Evolutionary conservation across 2,888 invertebrate species (phyloP), one percentile per base, ranked within the genome.

Genomic region (Drosophila sordidapex): DNA sequence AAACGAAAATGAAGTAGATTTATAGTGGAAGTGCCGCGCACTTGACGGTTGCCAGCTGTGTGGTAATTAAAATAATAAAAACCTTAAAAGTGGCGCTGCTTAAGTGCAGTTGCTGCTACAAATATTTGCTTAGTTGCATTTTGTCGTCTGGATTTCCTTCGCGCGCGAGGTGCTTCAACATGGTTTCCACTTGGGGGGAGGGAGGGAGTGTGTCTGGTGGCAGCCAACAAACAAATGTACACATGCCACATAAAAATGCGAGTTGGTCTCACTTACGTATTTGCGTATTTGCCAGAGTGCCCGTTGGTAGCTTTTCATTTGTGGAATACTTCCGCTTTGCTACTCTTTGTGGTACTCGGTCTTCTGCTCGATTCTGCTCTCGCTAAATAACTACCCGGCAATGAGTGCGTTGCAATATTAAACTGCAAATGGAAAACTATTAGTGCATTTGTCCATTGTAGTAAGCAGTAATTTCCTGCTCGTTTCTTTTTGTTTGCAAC

Each of bases 281-380:
- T 35, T 54, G 65, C 49, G 31, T 31, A 71, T 52, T 52, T 61
- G 48, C 46, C 51, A 46, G 43, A 57, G 31, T 51, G 60, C 51
- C 8, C 31, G 15, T n/a, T 15, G 27, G 35, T 40, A 57, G 29
- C 31, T 31, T 49, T 48, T 58, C 73, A 71, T 82, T 76, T 85
- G 72, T 59, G 6, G 27, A 74, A 66, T 63, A 70, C 81, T 86
- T 85, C 69, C 79, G 86, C 65, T 51, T 69, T 71, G 70, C 51
- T 79, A 68, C 74, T 53, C 67, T 74, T 77, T 69, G 68, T 79
- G 65, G 69, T 61, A 69, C 65, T 58, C 52, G 61, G 53, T 15
- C 56, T 57, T 67, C 61, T 33, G n/a, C 49, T 25, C 46, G 18
- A 51, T 15, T 48, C 15, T 38, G 21, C 11, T 25, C 21, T 25